These are phyloP conservation scores for Seriola quinqueradiata DNA, from an alignment of 2,113 vertebrate species.

Conservation along the genomic window DNA sequence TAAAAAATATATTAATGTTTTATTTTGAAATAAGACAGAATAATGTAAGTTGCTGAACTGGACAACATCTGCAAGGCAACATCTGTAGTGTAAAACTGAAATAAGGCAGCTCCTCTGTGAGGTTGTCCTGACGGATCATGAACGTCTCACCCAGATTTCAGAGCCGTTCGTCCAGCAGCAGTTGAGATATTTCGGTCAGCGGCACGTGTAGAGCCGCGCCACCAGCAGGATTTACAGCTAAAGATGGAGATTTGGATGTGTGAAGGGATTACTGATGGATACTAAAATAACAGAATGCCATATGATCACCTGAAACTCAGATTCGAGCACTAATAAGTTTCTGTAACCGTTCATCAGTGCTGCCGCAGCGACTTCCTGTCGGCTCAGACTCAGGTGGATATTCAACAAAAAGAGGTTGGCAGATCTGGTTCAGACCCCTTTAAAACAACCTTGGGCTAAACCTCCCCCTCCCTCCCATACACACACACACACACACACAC, in stretches of 20 bases:
- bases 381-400: conserved; percentile 34
- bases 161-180: background rate
- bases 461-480: conserved; percentile 7
- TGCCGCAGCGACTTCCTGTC: conserved; percentile 9
- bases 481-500: conserved; percentile 24
- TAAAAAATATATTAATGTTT: too few relatives aligned
- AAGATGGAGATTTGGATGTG: background rate
- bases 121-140: background rate
- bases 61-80: background rate
- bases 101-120: background rate
- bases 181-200: background rate
- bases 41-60: background rate
- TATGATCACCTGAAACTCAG: background rate
- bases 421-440: conserved; percentile 56
- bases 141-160: background rate
- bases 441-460: conserved; percentile 57
- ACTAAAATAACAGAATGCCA: background rate
- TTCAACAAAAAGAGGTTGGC: conserved; percentile 39
- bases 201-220: background rate
- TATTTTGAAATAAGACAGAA: background rate
- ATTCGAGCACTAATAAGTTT: background rate
- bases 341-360: background rate
- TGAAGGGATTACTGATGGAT: background rate
- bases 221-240: background rate
- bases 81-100: background rate